Conservation (phyloP, 2,113 vertebrate species). For the Dipodomys ordii region DNA sequence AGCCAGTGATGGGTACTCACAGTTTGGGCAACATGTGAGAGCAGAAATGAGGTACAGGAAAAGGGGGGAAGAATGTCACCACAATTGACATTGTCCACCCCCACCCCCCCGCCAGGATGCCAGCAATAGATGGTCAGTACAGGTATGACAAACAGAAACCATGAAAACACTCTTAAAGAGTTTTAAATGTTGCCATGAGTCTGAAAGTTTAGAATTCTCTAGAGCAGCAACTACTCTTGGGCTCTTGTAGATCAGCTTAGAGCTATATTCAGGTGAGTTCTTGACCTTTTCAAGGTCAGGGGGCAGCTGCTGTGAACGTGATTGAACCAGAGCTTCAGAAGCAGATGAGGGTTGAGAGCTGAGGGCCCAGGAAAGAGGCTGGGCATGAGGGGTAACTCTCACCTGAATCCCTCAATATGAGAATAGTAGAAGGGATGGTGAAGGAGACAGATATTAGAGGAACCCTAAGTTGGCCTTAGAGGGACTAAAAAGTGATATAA, state of each 20-base stretch:
- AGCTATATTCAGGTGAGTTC: background rate
- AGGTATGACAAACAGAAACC: background rate
- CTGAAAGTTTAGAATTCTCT: background rate
- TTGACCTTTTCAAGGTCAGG: no score
- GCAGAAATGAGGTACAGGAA: background rate
- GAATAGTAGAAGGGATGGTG: no score
- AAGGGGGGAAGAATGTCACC: background rate
- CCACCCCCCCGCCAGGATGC: no score
- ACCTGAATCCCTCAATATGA: accelerated
- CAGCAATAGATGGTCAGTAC: background rate
- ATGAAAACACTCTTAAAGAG: background rate
- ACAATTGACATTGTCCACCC: no score
- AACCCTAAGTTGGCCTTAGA: background rate
- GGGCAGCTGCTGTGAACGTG: background rate
- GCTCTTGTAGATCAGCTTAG: background rate
- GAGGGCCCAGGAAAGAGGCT: background rate
- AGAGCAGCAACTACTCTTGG: background rate
- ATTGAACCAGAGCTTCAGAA: background rate
- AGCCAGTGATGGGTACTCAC: background rate
- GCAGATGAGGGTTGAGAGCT: background rate
- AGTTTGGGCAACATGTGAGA: background rate
- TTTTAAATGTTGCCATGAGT: background rate
- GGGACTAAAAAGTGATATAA: background rate
- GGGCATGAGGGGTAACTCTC: background rate
- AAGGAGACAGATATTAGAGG: background rate